Evolutionary conservation across 2,113 vertebrate genomes (phyloP), one percentile per base, ranked within the genome.

Genomic region (Sorex fumeus): DNA sequence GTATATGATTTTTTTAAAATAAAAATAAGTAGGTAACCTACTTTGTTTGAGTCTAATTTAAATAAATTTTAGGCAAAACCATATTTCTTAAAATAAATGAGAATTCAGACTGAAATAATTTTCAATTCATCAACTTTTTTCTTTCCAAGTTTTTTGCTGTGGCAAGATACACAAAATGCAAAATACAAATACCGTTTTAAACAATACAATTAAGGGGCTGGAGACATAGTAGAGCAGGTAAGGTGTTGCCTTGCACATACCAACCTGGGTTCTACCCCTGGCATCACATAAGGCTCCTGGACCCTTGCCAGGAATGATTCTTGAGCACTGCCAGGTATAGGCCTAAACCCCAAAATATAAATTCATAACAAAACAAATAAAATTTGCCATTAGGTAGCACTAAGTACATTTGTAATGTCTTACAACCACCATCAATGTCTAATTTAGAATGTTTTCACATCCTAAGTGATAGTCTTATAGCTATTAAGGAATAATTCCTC

Each of bases 81-180:
- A 62, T 28, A 62, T 8, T 36, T 86, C 40, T 64, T 6, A 62
- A 43, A 36, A 70, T 71, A 62, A 62, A 85, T 16, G 36, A 71
- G 74, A 62, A 36, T 57, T 57, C 47, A 78, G 47, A 91, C 28
- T 28, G 25, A 91, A 91, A 78, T 70, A 10, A 32, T 47, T 70
- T 84, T 34, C 89, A 77, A 45, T 34, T 70, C 18, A 60, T 47
- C 36, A 76, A 77, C 45, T 45, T 67, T 40, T 50, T 76, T 53
- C 25, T 47, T 34, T 47, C 50, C 34, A 66, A 50, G 6, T 50
- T 50, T 30, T 66, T 72, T 8, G 21, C 67, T 77, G 7, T 11
- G 30, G 8, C 16, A 78, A 34, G 77, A 34, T 23, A 70, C 2
- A 70, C 19, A 77, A 30, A 53, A 60, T 32, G 25, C 18, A 78